These are phyloP conservation scores for Nymphalis polychloros DNA, from an alignment of 2,888 invertebrate genomes.

Conservation along the genomic window DNA sequence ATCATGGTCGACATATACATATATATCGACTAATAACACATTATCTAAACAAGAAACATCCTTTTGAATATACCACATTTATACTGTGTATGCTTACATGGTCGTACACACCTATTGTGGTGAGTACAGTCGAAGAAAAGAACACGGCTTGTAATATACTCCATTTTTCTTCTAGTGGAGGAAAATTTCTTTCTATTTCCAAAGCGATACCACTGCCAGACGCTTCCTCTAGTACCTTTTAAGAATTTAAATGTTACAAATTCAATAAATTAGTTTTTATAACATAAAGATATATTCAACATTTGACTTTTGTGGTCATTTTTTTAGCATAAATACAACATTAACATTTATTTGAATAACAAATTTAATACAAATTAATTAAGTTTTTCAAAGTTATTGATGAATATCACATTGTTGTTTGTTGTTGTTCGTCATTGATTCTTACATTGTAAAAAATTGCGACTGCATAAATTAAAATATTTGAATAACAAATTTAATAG, in stretches of 20 bases:
- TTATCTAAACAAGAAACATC: not conserved
- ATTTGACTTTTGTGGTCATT: no score
- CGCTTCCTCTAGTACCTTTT: slow-evolving; percentile 85
- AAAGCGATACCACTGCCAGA: slow-evolving; percentile 85
- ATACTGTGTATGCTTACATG: slow-evolving; percentile 67
- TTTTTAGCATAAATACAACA: no score
- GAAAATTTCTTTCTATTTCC: slow-evolving; percentile 79
- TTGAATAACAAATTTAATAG: no score
- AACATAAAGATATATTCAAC: no score
- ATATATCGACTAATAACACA: not conserved
- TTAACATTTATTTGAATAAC: no score
- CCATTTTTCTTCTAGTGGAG: slow-evolving; percentile 85
- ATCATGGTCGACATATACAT: no score
- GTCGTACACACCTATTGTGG: slow-evolving; percentile 90
- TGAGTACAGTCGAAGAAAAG: slow-evolving; percentile 94
- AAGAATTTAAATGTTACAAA: slow-evolving; percentile 7
- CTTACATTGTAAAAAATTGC: no score
- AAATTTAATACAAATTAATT: no score
- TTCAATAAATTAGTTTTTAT: not conserved
- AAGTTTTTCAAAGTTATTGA: no score
- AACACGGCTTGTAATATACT: slow-evolving; percentile 91
- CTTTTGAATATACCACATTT: slow-evolving; percentile 4
- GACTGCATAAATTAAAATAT: no score
- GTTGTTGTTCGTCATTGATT: no score
- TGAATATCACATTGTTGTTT: no score